phyloP scores from a whole-genome alignment of 2,888 invertebrate species.

The Neoascia interrupta region DNA sequence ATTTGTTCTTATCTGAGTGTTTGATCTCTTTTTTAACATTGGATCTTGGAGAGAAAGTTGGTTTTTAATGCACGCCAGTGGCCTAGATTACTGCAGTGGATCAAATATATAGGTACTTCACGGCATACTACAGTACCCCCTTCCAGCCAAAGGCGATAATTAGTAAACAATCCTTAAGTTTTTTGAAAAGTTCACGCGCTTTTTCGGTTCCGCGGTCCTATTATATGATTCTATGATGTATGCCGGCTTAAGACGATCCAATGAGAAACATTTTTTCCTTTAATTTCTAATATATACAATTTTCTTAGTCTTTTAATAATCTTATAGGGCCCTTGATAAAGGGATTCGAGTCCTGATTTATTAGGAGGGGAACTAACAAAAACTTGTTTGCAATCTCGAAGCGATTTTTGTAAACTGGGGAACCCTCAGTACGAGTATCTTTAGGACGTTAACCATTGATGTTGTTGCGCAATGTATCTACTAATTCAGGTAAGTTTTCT shows the following conservation, averaged over 20 bases:
- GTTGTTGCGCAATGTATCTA: conserved; percentile 1
- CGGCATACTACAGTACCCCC: conserved; percentile 7
- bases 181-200: background rate
- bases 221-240: background rate
- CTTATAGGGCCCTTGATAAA: conserved; percentile 18
- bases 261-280: conserved; percentile 15
- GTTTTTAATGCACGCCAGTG: too few species aligned
- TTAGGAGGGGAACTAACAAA: conserved; percentile 14
- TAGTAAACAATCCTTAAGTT: background rate
- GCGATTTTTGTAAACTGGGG: background rate
- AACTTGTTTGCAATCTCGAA: conserved; percentile 4
- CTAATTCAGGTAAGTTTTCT: background rate
- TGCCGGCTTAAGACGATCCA: conserved; percentile 5
- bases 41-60: too few species aligned
- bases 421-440: background rate
- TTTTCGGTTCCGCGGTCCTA: background rate
- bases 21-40: too few species aligned
- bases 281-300: too few species aligned
- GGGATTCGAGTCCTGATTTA: conserved; percentile 7
- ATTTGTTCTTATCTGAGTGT: too few species aligned
- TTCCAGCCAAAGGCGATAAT: conserved; percentile 1
- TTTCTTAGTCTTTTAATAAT: conserved; percentile 6
- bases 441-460: background rate
- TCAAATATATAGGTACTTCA: too few species aligned
- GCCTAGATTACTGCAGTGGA: too few species aligned